These are phyloP conservation scores for Emydocephalus ijimae DNA, from an alignment of 2,113 vertebrate species.

Conservation along the genomic window DNA sequence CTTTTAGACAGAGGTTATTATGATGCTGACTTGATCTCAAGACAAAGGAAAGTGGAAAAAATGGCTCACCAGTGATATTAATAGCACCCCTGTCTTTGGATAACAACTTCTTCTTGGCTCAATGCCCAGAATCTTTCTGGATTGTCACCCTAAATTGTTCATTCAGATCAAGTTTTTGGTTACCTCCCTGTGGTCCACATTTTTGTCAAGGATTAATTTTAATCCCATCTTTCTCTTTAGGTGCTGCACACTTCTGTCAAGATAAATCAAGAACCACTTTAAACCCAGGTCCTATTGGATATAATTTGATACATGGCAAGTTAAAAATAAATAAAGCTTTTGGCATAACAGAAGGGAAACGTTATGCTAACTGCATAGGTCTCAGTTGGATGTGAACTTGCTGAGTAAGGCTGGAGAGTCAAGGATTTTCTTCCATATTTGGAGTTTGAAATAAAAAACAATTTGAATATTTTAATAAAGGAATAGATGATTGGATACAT, in stretches of 20 bases:
- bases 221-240: neutral
- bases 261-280: fast-evolving
- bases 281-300: fast-evolving
- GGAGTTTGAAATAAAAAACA: neutral
- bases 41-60: neutral
- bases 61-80: neutral
- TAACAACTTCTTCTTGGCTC: neutral
- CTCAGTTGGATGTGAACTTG: fast-evolving
- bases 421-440: neutral
- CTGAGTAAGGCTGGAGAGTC: neutral
- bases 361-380: fast-evolving
- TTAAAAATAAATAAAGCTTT: neutral
- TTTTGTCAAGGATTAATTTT: constrained; percentile 28
- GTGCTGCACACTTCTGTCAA: neutral
- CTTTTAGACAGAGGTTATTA: neutral
- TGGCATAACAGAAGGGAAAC: neutral
- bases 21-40: neutral
- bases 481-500: neutral
- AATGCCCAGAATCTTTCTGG: neutral
- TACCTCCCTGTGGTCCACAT: neutral
- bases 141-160: constrained; percentile 3
- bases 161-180: neutral
- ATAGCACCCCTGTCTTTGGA: neutral
- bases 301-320: fast-evolving
- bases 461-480: neutral